phyloP scores from a whole-genome alignment of 1,140 invertebrate species.

The Apis cerana region DNA sequence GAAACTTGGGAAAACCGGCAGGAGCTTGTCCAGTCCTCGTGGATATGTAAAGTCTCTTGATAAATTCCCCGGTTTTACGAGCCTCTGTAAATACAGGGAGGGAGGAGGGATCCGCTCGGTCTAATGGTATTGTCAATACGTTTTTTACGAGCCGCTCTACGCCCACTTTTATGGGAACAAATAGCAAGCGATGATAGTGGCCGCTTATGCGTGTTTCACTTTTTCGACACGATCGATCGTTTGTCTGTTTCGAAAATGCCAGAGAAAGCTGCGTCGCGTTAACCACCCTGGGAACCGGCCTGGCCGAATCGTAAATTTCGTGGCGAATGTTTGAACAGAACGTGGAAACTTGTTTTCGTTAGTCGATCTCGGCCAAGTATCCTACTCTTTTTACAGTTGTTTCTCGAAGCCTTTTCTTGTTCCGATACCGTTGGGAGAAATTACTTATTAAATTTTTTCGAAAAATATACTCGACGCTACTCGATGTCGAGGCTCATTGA shows the following conservation, averaged over 20 bases:
- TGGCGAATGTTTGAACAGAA: background rate
- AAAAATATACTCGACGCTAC: too few relatives aligned
- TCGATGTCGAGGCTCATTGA: too few relatives aligned
- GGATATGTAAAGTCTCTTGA: constrained; percentile 45
- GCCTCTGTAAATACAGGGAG: constrained; percentile 60
- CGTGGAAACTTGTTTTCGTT: background rate
- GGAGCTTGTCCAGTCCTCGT: constrained; percentile 18
- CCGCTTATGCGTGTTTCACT: background rate
- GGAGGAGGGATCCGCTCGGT: constrained; percentile 33
- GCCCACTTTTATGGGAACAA: constrained; percentile 63
- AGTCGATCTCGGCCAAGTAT: background rate
- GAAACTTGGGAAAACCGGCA: background rate
- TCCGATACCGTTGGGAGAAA: too few relatives aligned
- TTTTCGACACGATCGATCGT: background rate
- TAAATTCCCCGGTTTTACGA: constrained; percentile 68
- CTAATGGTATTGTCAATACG: constrained; percentile 72
- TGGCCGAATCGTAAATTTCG: background rate
- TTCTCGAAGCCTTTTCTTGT: too few relatives aligned
- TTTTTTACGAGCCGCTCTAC: constrained; percentile 68
- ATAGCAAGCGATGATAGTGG: constrained; percentile 54
- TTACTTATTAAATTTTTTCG: too few relatives aligned
- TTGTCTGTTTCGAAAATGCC: constrained; percentile 20
- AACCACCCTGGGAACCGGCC: background rate
- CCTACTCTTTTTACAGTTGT: too few relatives aligned
- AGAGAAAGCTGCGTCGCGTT: background rate